Evolutionary conservation across 2,888 invertebrate genomes (phyloP), one percentile per base, ranked within the genome.

Genomic region (Philopedon plagiatum): DNA sequence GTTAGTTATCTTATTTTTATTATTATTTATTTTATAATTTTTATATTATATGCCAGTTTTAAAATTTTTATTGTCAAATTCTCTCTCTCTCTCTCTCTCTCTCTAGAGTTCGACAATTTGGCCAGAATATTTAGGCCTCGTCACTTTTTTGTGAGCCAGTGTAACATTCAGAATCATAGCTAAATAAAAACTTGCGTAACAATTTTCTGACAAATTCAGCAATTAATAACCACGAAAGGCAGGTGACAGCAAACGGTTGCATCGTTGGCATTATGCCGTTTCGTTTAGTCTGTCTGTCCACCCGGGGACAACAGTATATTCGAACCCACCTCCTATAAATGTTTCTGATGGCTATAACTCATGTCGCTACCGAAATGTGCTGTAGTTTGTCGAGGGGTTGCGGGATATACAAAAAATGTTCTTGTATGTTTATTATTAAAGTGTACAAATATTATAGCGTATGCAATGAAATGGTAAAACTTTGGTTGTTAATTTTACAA

Each of bases 291-390:
- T 67, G 58, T 60, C 60, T 34, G 60, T 58, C 57, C 41, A 56
- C 26, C 58, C 37, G 34, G 34, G 34, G 34, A 60, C 67, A 67
- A 67, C 58, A 67, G 21, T 46, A 46, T 66, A 57, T 66, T 13
- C 18, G 67, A 58, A 58, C 49, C 79, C 80, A 79, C 81, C 80
- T 81, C 79, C 80, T 76, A 81, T 82, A 81, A 83, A 83, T 85
- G 85, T 84, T 84, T 82, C 82, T 84, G 84, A 84, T 82, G 82
- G 84, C 83, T 75, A 83, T 85, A 83, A 83, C 78, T 85, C 83
- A 84, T 81, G 80, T 79, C 79, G 77, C 78, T 78, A 54, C 51
- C 63, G 54, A 63, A 63, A 15, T 51, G 19, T 41, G 57, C 57
- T 41, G 37, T 46, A 21, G 37, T 23, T 60, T 29, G 39, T 57